A percentile compares a stretch with the other conserved stretches of the same genome.
Conservation (phyloP, 1,140 invertebrate species). For the Bradynema listronoti region DNA sequence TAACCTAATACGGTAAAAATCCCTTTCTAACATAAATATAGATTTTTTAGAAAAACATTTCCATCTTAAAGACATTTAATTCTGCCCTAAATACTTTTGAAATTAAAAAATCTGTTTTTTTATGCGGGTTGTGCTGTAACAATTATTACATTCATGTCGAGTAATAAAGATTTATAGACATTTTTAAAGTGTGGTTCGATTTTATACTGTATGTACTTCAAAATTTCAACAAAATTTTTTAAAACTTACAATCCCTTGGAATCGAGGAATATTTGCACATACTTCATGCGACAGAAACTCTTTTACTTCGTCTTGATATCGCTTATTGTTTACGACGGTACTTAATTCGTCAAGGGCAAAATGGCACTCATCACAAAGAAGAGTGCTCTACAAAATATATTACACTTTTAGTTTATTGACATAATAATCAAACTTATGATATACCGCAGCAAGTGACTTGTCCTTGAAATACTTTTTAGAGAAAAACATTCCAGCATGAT, state of each 20-base stretch:
- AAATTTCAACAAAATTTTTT: no score
- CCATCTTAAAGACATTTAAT: no score
- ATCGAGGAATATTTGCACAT: conserved; percentile 41
- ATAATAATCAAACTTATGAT: conserved; percentile 6
- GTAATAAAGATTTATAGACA: no score
- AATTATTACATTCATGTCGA: no score
- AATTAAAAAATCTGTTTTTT: no score
- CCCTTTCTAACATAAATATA: no score
- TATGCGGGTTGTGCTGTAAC: no score
- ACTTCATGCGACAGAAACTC: conserved; percentile 44
- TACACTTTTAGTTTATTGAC: background rate
- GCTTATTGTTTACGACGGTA: conserved; percentile 37
- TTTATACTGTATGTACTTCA: no score
- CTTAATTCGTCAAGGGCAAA: conserved; percentile 51
- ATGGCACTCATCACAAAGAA: conserved; percentile 56
- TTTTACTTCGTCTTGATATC: conserved; percentile 41
- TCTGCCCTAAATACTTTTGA: no score
- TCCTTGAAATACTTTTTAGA: conserved; percentile 39
- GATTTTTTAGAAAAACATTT: no score
- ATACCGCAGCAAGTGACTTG: conserved; percentile 33
- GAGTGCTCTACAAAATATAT: conserved; percentile 31
- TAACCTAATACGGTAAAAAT: no score
- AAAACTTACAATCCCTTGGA: conserved; percentile 26
- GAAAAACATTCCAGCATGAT: conserved; percentile 49
- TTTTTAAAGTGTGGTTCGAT: no score